Percentiles rank a stretch among this genome's conserved stretches.
Conservation (phyloP, 2,113 vertebrate species). For the Pontoporia blainvillei region DNA sequence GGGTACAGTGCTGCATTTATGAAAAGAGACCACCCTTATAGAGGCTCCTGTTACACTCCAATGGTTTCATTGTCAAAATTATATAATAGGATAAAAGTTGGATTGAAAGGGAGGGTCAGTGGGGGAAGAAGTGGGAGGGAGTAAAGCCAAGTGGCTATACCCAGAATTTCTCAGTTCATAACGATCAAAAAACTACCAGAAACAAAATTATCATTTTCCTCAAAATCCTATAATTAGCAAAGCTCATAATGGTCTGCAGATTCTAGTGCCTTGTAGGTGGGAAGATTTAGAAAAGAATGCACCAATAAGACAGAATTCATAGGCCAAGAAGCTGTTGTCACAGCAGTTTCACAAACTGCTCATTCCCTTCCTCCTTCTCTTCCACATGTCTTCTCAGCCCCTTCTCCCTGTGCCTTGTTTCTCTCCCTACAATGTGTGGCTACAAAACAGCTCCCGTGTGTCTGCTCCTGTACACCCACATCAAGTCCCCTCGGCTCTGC, state of each 20-base stretch:
- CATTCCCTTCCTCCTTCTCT: not conserved
- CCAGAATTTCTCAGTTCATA: conserved; percentile 10
- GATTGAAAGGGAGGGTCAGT: not conserved
- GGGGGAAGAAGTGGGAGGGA: not conserved
- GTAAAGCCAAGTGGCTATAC: not conserved
- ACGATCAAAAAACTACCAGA: conserved; percentile 5
- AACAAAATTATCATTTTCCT: conserved; percentile 34
- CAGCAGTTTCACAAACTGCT: not conserved
- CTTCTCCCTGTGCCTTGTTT: not conserved
- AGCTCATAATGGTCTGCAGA: not conserved
- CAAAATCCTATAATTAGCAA: not conserved
- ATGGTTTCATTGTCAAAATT: conserved; percentile 53
- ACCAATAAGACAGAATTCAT: not conserved
- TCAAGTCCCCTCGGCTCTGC: not conserved
- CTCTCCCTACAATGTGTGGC: not conserved
- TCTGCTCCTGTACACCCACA: rapidly evolving
- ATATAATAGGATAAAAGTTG: conserved; percentile 50
- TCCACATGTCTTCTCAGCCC: not conserved
- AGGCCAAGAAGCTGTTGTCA: not conserved
- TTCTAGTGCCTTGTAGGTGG: not conserved
- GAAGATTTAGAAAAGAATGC: not conserved
- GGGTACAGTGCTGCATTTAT: not conserved
- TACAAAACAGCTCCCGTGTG: not conserved
- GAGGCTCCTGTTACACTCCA: conserved; percentile 56
- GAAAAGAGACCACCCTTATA: conserved; percentile 63